A percentile compares a stretch with the other conserved stretches of the same genome.
These are phyloP conservation scores for Numenius phaeopus DNA, from an alignment of 2,797 vertebrate genomes.

Conservation along the genomic window DNA sequence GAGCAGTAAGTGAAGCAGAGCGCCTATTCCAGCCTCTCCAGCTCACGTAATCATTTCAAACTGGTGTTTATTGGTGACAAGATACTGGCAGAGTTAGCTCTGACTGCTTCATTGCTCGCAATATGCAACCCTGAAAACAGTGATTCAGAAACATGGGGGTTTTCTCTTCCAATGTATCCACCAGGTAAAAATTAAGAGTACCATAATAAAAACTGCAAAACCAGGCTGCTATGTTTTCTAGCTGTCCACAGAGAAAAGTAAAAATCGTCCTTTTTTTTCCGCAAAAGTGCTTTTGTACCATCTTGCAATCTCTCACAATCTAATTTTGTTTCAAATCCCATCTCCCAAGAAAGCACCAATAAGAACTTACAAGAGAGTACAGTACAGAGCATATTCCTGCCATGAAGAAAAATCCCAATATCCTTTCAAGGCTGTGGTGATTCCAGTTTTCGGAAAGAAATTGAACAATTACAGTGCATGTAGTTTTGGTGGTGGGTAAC, in stretches of 20 bases:
- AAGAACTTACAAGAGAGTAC: conserved; percentile 38
- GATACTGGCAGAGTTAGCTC: background rate
- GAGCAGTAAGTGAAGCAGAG: background rate
- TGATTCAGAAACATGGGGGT: background rate
- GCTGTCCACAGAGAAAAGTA: conserved; percentile 2
- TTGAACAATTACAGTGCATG: conserved; percentile 19
- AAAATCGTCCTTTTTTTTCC: background rate
- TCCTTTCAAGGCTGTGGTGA: background rate
- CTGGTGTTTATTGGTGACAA: background rate
- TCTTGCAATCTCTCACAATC: conserved; percentile 1
- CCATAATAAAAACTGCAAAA: background rate
- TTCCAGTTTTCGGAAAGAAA: conserved; percentile 46
- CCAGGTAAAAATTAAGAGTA: conserved; percentile 5
- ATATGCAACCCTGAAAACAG: background rate
- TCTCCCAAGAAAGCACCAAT: conserved; percentile 47
- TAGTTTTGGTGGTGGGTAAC: conserved; percentile 4
- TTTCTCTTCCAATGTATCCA: background rate
- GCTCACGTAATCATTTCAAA: background rate
- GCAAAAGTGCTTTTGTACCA: background rate
- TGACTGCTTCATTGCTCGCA: background rate
- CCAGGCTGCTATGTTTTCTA: background rate
- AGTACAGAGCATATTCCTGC: conserved; percentile 52
- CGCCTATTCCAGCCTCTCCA: background rate
- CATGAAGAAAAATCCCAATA: conserved; percentile 52
- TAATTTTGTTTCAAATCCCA: background rate